Conservation (phyloP, 2,797 vertebrate genomes). For the Chelidonichthys spinosus region DNA sequence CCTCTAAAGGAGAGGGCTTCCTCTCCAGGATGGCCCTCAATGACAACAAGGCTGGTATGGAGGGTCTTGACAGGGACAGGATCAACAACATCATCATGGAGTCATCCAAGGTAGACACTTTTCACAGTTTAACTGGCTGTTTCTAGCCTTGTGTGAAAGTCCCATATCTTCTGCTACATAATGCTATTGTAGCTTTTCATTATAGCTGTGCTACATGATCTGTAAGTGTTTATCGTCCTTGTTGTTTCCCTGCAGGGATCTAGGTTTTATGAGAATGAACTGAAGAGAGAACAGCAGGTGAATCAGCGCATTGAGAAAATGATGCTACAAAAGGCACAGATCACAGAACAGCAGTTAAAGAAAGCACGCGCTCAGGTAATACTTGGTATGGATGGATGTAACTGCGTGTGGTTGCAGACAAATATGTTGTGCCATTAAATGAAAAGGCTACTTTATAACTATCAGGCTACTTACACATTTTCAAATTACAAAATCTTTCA, state of each 20-base stretch:
- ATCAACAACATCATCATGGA: conserved; percentile 99
- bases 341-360: conserved; percentile 88
- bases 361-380: conserved; percentile 87
- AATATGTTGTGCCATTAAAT: neutral
- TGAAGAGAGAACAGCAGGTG: conserved; percentile 94
- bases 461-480: no score
- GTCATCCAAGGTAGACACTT: conserved; percentile 88
- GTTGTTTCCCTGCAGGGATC: conserved; percentile 84
- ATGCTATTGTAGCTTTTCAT: conserved; percentile 24
- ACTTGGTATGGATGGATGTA: neutral
- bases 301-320: conserved; percentile 95
- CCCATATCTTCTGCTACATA: conserved; percentile 15
- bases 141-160: conserved; percentile 34
- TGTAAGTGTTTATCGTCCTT: conserved; percentile 23
- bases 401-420: neutral
- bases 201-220: conserved; percentile 9
- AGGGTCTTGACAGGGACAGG: conserved; percentile 95
- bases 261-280: conserved; percentile 94
- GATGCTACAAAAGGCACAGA: conserved; percentile 89
- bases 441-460: neutral
- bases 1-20: conserved; percentile 75
- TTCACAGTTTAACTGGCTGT: conserved; percentile 24
- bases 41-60: conserved; percentile 99
- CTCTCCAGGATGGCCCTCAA: conserved; percentile 95
- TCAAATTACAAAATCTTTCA: no score